Percentiles rank a stretch among this genome's conserved stretches.
Evolutionary conservation across 2,113 vertebrate genomes (phyloP).

Genomic region (Diadophis punctatus): DNA sequence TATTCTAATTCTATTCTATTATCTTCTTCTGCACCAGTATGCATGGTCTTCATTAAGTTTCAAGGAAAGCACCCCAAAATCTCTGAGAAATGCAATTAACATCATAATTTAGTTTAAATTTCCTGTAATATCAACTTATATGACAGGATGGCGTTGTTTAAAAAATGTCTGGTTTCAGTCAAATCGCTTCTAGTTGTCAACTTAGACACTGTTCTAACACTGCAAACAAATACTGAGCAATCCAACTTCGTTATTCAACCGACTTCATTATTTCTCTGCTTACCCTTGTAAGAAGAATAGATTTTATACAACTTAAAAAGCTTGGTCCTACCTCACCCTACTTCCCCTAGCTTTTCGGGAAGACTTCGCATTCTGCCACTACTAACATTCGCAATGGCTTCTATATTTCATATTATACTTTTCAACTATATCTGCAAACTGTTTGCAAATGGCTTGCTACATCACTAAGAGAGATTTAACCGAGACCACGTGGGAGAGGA

Average conservation of each 20-base stretch:
- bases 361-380: neutral
- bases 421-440: neutral
- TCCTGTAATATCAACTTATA: conserved; percentile 23
- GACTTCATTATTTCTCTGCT: conserved; percentile 14
- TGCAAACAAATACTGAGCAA: conserved; percentile 7
- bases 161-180: conserved; percentile 17
- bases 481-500: neutral
- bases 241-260: neutral
- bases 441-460: neutral
- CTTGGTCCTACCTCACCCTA: neutral
- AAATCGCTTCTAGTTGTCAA: conserved; percentile 6
- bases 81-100: conserved; percentile 22
- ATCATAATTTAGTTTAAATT: conserved; percentile 19
- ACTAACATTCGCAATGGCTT: neutral
- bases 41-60: conserved; percentile 8
- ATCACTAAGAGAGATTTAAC: neutral
- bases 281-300: conserved; percentile 2
- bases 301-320: conserved; percentile 9
- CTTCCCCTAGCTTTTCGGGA: neutral
- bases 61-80: conserved; percentile 13
- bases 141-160: conserved; percentile 22
- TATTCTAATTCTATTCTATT: neutral
- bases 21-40: neutral
- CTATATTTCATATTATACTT: neutral
- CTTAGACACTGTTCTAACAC: neutral